Evolutionary conservation across 2,113 vertebrate genomes (phyloP).

Genomic region (Taurulus bubalis): DNA sequence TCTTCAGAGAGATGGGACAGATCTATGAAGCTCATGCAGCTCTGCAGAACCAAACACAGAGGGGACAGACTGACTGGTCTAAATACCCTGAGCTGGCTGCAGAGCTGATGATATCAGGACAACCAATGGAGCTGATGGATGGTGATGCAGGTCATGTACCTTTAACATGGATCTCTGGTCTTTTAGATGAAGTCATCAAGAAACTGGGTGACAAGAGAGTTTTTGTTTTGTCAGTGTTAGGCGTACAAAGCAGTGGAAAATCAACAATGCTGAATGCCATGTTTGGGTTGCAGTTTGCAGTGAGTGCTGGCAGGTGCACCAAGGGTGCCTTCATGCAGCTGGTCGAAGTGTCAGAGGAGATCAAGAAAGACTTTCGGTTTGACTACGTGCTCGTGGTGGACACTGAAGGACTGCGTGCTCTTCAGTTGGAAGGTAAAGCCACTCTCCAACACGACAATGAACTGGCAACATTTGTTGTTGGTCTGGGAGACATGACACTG

Average conservation of each 20-base stretch:
- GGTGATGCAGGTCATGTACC: slow-evolving; percentile 86
- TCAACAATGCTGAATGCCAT: slow-evolving; percentile 82
- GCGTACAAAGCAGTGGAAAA: slow-evolving; percentile 84
- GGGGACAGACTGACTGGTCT: neutral
- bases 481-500: slow-evolving; percentile 63
- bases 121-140: slow-evolving; percentile 87
- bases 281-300: slow-evolving; percentile 81
- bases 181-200: slow-evolving; percentile 81
- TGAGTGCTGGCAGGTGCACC: slow-evolving; percentile 83
- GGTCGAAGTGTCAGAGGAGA: slow-evolving; percentile 54
- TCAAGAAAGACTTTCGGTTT: slow-evolving; percentile 13
- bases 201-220: slow-evolving; percentile 79
- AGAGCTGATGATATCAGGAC: slow-evolving; percentile 82
- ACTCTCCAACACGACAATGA: slow-evolving; percentile 38
- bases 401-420: slow-evolving; percentile 63
- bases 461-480: slow-evolving; percentile 64
- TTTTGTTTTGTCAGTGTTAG: slow-evolving; percentile 86
- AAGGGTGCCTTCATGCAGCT: slow-evolving; percentile 82
- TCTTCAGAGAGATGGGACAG: slow-evolving; percentile 85
- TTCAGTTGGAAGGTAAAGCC: slow-evolving; percentile 19
- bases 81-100: slow-evolving; percentile 79
- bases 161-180: slow-evolving; percentile 81
- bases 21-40: slow-evolving; percentile 81
- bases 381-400: slow-evolving; percentile 54
- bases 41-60: slow-evolving; percentile 2